Evolutionary conservation across 2,113 vertebrate species (phyloP), one percentile per base, ranked within the genome.

Genomic region (Variabilichromis moorii): DNA sequence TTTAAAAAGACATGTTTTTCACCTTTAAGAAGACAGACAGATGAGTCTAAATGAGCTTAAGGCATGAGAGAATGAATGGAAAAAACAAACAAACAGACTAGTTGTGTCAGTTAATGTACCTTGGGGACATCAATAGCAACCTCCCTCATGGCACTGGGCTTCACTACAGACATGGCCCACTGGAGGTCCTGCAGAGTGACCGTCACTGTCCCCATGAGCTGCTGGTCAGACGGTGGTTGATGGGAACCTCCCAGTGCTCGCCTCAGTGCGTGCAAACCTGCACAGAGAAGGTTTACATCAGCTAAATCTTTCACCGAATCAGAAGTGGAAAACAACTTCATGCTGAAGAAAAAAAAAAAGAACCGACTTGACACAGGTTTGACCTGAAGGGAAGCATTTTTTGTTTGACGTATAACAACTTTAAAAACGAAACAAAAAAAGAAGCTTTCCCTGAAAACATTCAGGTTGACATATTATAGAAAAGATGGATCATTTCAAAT

Each of bases 131-230:
- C 98, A 5, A 99, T 94, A 50, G 98, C 97, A 66, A 99, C 98
- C 91, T 99, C 99, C 93, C 99, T 97, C 99, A 99, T 99, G 86
- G 99, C 99, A 4, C 98, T 99, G 92, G 99, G 98, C 93, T 98
- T 98, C 92, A 99, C 96, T 16, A 96, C 96, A 13, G 97, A 97
- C 97, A 97, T 97, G 45, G 97, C 98, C 96, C 97, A 97, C 90
- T 97, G 96, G 87, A 99, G 98, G 95, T 99, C 98, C 87, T 93
- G 96, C 88, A 97, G 85, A 28, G 97, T 96, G 92, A 99, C 96
- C 54, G 89, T 95, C 95, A 99, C 97, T 16, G 93, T 93, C 4
- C 96, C 97, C 82, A 90, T 96, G 79, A 97, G 94, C 86, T 97
- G 95, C 1, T 40, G 87, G 91, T 99, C 98, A 14, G 95, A 92